Conservation (phyloP, 2,113 vertebrate genomes). For the Eolophus roseicapilla region DNA sequence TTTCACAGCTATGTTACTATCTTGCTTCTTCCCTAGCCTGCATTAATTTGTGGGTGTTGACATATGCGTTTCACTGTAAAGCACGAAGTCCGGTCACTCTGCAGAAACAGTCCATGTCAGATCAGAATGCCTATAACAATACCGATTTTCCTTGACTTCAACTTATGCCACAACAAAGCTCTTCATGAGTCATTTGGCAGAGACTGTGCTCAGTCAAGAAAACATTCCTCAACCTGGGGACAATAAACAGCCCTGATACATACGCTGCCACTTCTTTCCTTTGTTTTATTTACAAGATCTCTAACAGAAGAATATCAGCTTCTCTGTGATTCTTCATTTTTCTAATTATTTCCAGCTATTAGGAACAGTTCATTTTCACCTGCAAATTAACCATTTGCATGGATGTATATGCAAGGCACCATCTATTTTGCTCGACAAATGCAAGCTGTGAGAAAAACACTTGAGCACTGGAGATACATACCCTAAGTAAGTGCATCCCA, state of each 20-base stretch:
- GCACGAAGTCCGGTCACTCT: neutral
- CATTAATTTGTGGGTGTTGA: neutral
- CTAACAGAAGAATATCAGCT: neutral
- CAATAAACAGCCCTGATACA: neutral
- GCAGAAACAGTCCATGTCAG: neutral
- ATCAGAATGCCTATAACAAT: constrained; percentile 21
- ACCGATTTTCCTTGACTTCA: neutral
- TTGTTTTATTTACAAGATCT: neutral
- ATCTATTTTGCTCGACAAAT: neutral
- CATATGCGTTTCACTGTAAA: neutral
- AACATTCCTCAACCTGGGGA: constrained; percentile 5
- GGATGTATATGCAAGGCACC: neutral
- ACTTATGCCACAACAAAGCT: constrained; percentile 23
- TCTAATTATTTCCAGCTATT: neutral
- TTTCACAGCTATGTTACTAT: neutral
- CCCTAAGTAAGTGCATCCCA: neutral
- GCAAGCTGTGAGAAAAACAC: neutral
- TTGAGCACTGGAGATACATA: neutral
- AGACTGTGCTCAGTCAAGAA: neutral
- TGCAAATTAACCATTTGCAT: neutral
- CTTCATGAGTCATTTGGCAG: neutral
- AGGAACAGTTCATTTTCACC: neutral
- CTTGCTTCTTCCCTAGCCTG: neutral
- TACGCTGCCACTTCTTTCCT: neutral
- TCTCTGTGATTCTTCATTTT: neutral